Conservation (phyloP, 2,888 invertebrate genomes). For the Euplexia lucipara region DNA sequence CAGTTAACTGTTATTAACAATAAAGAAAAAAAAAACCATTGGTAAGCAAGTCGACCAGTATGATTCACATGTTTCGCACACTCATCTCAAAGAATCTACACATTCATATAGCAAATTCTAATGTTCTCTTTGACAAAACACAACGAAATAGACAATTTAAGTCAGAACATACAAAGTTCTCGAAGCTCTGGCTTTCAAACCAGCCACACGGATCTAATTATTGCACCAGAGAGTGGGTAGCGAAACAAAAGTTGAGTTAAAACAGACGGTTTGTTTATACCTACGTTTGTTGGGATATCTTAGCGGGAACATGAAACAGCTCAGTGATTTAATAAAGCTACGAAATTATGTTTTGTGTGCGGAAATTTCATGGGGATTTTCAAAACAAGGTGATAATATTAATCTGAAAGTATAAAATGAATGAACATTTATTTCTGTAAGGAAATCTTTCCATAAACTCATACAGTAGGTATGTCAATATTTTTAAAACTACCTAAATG, state of each 20-base stretch:
- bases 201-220: constrained; percentile 55
- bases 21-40: too few relatives aligned
- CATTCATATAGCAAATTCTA: constrained; percentile 16
- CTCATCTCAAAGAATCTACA: not conserved
- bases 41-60: too few relatives aligned
- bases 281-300: constrained; percentile 36
- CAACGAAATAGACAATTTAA: constrained; percentile 49
- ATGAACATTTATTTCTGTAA: too few relatives aligned
- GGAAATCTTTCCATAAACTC: too few relatives aligned
- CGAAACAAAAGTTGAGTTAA: constrained; percentile 53
- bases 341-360: constrained; percentile 8
- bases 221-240: constrained; percentile 34
- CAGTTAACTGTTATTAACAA: too few relatives aligned
- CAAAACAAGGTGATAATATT: too few relatives aligned
- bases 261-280: constrained; percentile 45
- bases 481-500: too few relatives aligned
- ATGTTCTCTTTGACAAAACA: constrained; percentile 43
- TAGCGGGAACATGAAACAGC: constrained; percentile 49
- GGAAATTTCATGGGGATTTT: too few relatives aligned
- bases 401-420: too few relatives aligned
- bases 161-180: constrained; percentile 41
- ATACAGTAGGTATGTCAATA: too few relatives aligned
- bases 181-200: constrained; percentile 25
- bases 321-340: constrained; percentile 32
- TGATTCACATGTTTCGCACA: not conserved